phyloP scores from a whole-genome alignment of 1,140 invertebrate species.

The Lanistes nyassanus region DNA sequence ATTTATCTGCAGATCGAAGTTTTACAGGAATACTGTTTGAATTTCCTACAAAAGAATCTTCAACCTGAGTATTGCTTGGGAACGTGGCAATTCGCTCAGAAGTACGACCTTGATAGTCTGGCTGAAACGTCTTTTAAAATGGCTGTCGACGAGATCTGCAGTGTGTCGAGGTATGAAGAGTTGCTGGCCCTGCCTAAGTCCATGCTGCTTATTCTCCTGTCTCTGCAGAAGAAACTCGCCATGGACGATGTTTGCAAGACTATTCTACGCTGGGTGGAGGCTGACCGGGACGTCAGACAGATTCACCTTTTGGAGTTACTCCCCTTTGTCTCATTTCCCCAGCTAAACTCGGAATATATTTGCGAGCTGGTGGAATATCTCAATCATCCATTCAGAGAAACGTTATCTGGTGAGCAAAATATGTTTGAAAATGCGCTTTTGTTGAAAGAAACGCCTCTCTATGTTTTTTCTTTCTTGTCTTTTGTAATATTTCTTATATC shows the following conservation, averaged over 20 bases:
- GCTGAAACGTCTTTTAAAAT: neutral
- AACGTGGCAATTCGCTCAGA: slow-evolving; percentile 12
- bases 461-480: no score
- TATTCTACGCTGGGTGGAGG: slow-evolving; percentile 21
- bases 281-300: neutral
- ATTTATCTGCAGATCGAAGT: slow-evolving; percentile 15
- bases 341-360: neutral
- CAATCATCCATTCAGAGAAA: neutral
- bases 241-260: slow-evolving; percentile 13
- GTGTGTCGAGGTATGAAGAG: neutral
- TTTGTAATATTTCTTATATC: no score
- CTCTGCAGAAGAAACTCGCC: neutral
- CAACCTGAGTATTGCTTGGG: slow-evolving; percentile 2
- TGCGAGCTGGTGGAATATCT: neutral
- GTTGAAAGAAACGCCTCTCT: no score
- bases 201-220: slow-evolving; percentile 6
- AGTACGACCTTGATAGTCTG: neutral
- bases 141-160: neutral
- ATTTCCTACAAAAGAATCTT: neutral
- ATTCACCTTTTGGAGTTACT: neutral
- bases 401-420: neutral
- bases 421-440: no score
- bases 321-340: slow-evolving; percentile 13
- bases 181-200: neutral
- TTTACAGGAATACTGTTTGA: slow-evolving; percentile 3